Conservation (phyloP, 2,797 vertebrate species). For the Danio choprae region DNA sequence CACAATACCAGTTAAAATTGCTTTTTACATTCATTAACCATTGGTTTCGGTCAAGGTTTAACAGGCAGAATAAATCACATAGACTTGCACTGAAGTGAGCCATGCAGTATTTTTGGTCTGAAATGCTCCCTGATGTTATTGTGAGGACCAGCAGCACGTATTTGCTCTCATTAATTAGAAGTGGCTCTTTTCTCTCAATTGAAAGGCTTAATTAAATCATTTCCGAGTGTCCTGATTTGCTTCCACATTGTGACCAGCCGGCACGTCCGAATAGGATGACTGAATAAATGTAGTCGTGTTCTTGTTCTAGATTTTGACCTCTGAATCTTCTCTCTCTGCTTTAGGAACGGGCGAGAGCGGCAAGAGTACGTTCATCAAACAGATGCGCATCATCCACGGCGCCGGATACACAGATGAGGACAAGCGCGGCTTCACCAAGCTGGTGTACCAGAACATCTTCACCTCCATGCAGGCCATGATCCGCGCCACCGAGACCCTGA, state of each 20-base stretch:
- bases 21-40: no score
- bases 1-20: no score
- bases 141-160: background rate
- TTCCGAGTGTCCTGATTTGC: constrained; percentile 17
- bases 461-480: constrained; percentile 99
- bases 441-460: constrained; percentile 99
- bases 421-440: constrained; percentile 94
- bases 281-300: background rate
- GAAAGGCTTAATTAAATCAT: background rate
- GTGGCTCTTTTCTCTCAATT: background rate
- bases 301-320: background rate
- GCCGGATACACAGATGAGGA: constrained; percentile 97
- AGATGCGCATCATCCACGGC: constrained; percentile 99
- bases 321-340: constrained; percentile 29
- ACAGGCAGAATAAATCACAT: background rate
- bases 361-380: constrained; percentile 99
- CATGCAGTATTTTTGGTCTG: background rate
- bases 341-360: constrained; percentile 97
- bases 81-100: background rate
- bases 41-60: background rate
- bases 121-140: background rate
- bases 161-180: constrained; percentile 5
- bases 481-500: constrained; percentile 94
- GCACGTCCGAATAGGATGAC: background rate
- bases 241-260: background rate